Evolutionary conservation across 1,140 invertebrate genomes (phyloP).

Genomic region (Lanistes nyassanus): DNA sequence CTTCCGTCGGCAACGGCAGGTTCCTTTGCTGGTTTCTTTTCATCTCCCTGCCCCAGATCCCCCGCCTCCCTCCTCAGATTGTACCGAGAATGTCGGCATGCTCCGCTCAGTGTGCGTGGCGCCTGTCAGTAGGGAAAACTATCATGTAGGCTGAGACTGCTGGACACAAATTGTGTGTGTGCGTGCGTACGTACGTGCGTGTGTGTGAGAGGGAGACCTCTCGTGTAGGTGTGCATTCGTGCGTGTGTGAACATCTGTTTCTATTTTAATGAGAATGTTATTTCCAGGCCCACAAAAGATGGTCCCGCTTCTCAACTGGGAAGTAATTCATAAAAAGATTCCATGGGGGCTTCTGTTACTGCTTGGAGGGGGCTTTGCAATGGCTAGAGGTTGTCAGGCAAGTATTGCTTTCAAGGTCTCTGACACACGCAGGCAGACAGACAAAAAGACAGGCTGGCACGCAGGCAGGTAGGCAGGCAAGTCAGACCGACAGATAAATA

Average conservation of each 20-base stretch:
- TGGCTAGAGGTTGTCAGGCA: neutral
- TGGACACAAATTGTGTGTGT: neutral
- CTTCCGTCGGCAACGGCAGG: no score
- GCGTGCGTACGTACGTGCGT: slow-evolving; percentile 1
- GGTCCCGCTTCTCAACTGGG: neutral
- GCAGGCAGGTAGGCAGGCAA: no score
- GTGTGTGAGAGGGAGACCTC: no score
- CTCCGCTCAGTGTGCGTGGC: neutral
- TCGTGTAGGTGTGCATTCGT: slow-evolving; percentile 5
- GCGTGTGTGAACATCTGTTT: neutral
- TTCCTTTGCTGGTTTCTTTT: no score
- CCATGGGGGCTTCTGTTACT: no score
- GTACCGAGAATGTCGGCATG: neutral
- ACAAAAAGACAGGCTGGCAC: no score
- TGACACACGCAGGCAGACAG: neutral
- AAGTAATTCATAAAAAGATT: no score
- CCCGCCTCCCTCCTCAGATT: neutral
- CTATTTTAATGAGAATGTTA: neutral
- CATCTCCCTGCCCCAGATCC: neutral
- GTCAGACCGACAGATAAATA: no score
- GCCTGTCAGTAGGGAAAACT: slow-evolving; percentile 8
- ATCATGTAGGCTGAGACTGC: neutral
- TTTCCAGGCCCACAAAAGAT: neutral
- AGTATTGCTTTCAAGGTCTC: neutral
- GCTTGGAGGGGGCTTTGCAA: neutral